Evolutionary conservation across 2,113 vertebrate species (phyloP).

Genomic region (Morone chrysops): DNA sequence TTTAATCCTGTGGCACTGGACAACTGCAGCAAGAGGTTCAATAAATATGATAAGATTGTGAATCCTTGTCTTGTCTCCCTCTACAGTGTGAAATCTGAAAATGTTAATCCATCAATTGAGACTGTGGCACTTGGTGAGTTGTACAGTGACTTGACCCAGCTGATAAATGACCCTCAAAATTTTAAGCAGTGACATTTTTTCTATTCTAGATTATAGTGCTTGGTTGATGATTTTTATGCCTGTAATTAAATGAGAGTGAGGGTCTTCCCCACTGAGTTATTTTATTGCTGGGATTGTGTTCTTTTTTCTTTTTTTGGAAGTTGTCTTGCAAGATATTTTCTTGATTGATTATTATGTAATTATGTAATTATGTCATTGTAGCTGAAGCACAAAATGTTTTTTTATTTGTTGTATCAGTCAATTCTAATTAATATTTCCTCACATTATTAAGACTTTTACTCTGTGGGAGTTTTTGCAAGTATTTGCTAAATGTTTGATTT

Average conservation of each 20-base stretch:
- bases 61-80: background rate
- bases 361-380: background rate
- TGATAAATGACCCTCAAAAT: background rate
- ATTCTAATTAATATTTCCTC: background rate
- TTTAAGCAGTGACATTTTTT: background rate
- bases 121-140: background rate
- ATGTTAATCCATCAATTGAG: background rate
- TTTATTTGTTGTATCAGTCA: background rate
- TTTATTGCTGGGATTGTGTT: background rate
- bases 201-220: background rate
- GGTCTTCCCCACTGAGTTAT: accelerated
- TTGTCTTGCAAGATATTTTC: background rate
- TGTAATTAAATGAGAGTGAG: background rate
- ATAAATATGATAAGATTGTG: background rate
- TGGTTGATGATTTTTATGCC: background rate
- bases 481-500: background rate
- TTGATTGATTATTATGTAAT: background rate
- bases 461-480: background rate
- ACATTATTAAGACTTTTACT: background rate
- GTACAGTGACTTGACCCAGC: background rate
- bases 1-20: background rate
- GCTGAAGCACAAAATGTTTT: background rate
- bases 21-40: background rate
- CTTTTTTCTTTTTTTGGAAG: background rate
- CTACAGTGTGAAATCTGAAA: background rate